Conservation (phyloP, 1,140 invertebrate species). For the Octopus sinensis region DNA sequence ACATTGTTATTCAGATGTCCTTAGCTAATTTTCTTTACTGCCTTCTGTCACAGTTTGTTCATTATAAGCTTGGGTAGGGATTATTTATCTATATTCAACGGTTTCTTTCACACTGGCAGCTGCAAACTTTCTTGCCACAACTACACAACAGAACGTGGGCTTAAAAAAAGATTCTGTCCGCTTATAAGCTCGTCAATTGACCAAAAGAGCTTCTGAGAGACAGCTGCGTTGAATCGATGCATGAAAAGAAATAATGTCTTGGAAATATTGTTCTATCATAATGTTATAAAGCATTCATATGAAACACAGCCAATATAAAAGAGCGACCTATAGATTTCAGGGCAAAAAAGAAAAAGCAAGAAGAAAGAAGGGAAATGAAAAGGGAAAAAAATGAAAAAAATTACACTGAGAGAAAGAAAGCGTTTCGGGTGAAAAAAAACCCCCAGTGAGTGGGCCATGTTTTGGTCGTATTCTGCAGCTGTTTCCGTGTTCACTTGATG, state of each 20-base stretch:
- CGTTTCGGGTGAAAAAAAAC: not conserved
- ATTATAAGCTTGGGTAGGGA: constrained; percentile 10
- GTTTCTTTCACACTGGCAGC: constrained; percentile 8
- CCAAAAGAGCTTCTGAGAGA: not conserved
- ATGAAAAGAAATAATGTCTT: constrained; percentile 12
- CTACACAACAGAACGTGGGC: constrained; percentile 11
- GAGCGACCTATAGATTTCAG: constrained; percentile 4
- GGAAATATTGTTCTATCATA: constrained; percentile 14
- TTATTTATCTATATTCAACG: constrained; percentile 17
- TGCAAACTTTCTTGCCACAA: not conserved
- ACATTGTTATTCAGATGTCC: constrained; percentile 14
- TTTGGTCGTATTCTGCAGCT: constrained; percentile 8
- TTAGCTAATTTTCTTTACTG: constrained; percentile 5
- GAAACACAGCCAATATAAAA: constrained; percentile 7
- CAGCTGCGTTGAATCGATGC: constrained; percentile 12
- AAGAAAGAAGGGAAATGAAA: not conserved
- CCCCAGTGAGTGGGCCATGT: constrained; percentile 9
- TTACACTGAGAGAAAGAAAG: not conserved
- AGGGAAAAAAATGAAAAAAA: not conserved
- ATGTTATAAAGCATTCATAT: constrained; percentile 10
- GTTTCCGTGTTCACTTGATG: not conserved
- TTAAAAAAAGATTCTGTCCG: constrained; percentile 13
- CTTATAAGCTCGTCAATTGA: not conserved
- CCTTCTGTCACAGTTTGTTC: constrained; percentile 12
- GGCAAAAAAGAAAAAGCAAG: not conserved